A percentile compares a stretch with the other conserved stretches of the same genome.
These are phyloP conservation scores for Oriolus oriolus DNA, from an alignment of 2,113 vertebrate genomes.

Conservation along the genomic window DNA sequence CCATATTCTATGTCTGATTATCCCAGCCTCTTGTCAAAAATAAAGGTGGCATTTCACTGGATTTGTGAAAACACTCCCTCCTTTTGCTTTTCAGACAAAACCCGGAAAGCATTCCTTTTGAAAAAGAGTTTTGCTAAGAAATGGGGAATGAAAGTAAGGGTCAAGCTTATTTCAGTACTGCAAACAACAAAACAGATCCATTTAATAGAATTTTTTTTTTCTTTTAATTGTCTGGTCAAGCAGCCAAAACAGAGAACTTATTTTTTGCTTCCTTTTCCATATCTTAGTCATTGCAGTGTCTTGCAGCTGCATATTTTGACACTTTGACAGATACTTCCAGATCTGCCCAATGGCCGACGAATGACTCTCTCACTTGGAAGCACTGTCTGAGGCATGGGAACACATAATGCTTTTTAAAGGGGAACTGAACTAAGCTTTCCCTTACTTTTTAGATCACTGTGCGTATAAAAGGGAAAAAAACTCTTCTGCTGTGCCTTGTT, in stretches of 20 bases:
- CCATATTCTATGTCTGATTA: neutral
- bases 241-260: neutral
- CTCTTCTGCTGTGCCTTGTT: neutral
- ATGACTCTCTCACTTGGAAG: neutral
- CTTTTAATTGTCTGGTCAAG: neutral
- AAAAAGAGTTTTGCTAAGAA: neutral
- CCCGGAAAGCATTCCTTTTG: neutral
- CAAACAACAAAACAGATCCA: neutral
- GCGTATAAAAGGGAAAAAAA: neutral
- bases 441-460: neutral
- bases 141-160: neutral
- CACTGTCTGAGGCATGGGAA: neutral
- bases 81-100: neutral
- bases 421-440: neutral
- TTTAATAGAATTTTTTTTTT: neutral
- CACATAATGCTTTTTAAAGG: neutral
- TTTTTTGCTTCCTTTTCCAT: neutral
- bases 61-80: neutral
- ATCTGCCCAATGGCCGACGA: neutral
- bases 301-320: slow-evolving; percentile 36
- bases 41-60: neutral
- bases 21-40: neutral
- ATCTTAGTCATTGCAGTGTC: neutral
- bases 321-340: neutral
- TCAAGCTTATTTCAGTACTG: neutral